Conservation (phyloP, 2,888 invertebrate species). For the Drosophila anceps region DNA sequence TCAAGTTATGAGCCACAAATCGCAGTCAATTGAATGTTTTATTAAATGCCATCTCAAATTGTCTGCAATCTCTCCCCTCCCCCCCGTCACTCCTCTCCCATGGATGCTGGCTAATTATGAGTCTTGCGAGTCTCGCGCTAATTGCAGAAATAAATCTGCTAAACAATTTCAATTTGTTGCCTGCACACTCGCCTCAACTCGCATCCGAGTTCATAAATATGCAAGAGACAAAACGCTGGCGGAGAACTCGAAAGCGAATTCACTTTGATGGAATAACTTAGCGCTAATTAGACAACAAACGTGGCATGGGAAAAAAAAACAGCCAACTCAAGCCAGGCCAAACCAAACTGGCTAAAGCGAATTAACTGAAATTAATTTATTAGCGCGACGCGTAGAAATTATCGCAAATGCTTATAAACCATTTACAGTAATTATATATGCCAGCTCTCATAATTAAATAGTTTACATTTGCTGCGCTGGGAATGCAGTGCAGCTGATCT, state of each 20-base stretch:
- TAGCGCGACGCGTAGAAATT: slow-evolving; percentile 56
- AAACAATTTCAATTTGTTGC: slow-evolving; percentile 77
- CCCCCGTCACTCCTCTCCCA: not conserved
- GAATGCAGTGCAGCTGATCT: slow-evolving; percentile 37
- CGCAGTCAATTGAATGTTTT: slow-evolving; percentile 59
- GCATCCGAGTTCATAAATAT: slow-evolving; percentile 69
- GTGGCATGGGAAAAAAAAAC: slow-evolving; percentile 50
- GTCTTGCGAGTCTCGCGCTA: slow-evolving; percentile 54
- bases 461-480: slow-evolving; percentile 42
- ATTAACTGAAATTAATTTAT: slow-evolving; percentile 68
- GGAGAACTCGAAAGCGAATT: slow-evolving; percentile 26
- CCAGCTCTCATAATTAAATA: slow-evolving; percentile 46
- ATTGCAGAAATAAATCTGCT: slow-evolving; percentile 75
- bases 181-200: slow-evolving; percentile 3
- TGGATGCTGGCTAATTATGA: slow-evolving; percentile 49
- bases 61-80: not conserved
- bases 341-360: slow-evolving; percentile 15
- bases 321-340: not conserved
- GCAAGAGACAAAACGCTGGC: slow-evolving; percentile 46
- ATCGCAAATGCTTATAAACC: slow-evolving; percentile 62
- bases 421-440: slow-evolving; percentile 60
- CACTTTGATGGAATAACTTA: slow-evolving; percentile 24
- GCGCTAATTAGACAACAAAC: slow-evolving; percentile 53
- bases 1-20: slow-evolving; percentile 73
- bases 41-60: slow-evolving; percentile 58